Percentiles rank a stretch among this genome's conserved stretches.
These are phyloP conservation scores for Pipra filicauda DNA, from an alignment of 2,113 vertebrate genomes.

Conservation along the genomic window DNA sequence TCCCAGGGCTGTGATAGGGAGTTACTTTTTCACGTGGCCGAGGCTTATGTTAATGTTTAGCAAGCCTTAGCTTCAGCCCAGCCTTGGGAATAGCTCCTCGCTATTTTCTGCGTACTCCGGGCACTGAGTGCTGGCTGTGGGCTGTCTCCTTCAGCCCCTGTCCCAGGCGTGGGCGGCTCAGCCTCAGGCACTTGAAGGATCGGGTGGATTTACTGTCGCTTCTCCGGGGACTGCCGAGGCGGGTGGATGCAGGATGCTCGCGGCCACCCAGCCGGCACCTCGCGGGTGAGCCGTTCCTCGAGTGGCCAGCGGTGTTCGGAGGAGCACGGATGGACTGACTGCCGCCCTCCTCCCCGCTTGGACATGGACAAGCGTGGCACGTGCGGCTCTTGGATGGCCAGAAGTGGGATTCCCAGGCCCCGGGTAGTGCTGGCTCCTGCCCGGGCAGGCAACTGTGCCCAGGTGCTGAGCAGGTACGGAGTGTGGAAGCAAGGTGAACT, in stretches of 20 bases:
- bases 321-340: background rate
- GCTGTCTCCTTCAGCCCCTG: background rate
- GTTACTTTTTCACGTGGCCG: background rate
- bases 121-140: background rate
- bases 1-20: background rate
- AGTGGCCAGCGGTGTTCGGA: fast-evolving
- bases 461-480: slow-evolving; percentile 66
- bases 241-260: background rate
- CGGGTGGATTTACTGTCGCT: background rate
- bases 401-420: background rate
- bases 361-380: slow-evolving; percentile 16
- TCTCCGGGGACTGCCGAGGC: background rate
- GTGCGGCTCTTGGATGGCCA: background rate
- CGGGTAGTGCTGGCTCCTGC: background rate
- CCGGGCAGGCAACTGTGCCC: background rate
- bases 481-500: background rate
- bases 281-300: background rate
- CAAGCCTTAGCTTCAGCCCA: background rate
- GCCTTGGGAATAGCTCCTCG: background rate
- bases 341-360: fast-evolving
- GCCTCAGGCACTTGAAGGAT: background rate
- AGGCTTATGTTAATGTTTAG: background rate
- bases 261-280: background rate
- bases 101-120: fast-evolving
- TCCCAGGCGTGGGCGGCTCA: background rate